phyloP scores from a whole-genome alignment of 2,113 vertebrate species.

The Heloderma charlesbogerti region DNA sequence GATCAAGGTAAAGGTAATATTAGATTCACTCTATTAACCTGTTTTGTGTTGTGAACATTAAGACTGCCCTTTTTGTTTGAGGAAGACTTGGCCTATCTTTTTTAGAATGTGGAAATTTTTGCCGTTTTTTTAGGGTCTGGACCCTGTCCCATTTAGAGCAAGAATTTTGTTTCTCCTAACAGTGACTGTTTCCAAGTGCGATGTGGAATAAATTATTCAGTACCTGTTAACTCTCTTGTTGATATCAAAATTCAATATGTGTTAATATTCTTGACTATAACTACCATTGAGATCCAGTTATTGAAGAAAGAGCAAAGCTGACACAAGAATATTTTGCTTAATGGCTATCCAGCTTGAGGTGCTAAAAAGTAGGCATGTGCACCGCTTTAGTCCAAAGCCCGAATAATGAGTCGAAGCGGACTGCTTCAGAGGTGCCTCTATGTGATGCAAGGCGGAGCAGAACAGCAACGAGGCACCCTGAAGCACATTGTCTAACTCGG shows the following conservation, averaged over 20 bases:
- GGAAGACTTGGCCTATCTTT: conserved; percentile 4
- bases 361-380: too few relatives aligned
- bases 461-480: too few relatives aligned
- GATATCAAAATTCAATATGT: conserved; percentile 36
- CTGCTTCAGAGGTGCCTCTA: too few relatives aligned
- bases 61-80: background rate
- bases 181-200: background rate
- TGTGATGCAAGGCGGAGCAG: too few relatives aligned
- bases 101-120: conserved; percentile 12
- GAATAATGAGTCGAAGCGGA: too few relatives aligned
- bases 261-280: conserved; percentile 13
- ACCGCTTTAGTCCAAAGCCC: too few relatives aligned
- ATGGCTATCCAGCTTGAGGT: background rate
- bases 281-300: background rate
- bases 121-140: conserved; percentile 43
- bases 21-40: conserved; percentile 25
- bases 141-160: conserved; percentile 24
- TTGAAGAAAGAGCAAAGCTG: background rate
- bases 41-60: background rate
- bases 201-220: background rate
- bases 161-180: conserved; percentile 37
- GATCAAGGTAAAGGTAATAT: conserved; percentile 82
- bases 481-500: too few relatives aligned
- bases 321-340: background rate
- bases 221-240: background rate